Evolutionary conservation across 1,140 invertebrate species (phyloP).

Genomic region (Lepidotrigona ventralis): DNA sequence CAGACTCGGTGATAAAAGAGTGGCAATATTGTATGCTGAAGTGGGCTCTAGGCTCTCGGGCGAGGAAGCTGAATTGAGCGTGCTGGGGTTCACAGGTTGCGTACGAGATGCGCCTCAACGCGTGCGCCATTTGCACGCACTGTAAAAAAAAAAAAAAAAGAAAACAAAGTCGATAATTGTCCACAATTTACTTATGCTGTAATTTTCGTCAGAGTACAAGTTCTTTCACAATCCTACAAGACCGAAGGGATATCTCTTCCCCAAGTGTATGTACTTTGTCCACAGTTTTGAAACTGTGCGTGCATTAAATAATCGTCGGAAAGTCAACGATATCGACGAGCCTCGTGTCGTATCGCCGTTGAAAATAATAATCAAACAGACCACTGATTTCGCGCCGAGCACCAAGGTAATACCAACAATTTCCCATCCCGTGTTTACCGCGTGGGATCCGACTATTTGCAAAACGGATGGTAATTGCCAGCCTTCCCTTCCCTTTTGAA

Average conservation of each 20-base stretch:
- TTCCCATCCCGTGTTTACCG: background rate
- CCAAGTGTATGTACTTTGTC: too few relatives aligned
- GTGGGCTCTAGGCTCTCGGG: conserved; percentile 88
- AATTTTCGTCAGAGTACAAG: background rate
- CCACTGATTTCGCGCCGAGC: background rate
- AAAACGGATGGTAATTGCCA: conserved; percentile 44
- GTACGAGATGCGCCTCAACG: conserved; percentile 91
- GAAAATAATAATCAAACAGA: background rate
- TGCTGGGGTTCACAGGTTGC: conserved; percentile 91
- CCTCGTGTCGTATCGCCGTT: background rate
- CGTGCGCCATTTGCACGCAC: conserved; percentile 93
- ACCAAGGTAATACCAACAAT: conserved; percentile 5
- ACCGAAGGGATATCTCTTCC: too few relatives aligned
- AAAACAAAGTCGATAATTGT: background rate
- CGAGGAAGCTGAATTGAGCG: conserved; percentile 91
- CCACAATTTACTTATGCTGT: background rate
- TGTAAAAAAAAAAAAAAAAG: conserved; percentile 77
- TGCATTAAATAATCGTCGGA: too few relatives aligned
- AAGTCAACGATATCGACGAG: too few relatives aligned
- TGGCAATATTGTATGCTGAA: conserved; percentile 91
- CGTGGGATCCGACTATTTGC: background rate
- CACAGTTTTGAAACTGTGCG: too few relatives aligned
- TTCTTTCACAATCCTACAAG: too few relatives aligned
- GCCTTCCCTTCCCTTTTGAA: conserved; percentile 17
- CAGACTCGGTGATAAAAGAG: conserved; percentile 88